These are phyloP conservation scores for Dryococelus australis DNA, from an alignment of 2,888 invertebrate species.

Conservation along the genomic window DNA sequence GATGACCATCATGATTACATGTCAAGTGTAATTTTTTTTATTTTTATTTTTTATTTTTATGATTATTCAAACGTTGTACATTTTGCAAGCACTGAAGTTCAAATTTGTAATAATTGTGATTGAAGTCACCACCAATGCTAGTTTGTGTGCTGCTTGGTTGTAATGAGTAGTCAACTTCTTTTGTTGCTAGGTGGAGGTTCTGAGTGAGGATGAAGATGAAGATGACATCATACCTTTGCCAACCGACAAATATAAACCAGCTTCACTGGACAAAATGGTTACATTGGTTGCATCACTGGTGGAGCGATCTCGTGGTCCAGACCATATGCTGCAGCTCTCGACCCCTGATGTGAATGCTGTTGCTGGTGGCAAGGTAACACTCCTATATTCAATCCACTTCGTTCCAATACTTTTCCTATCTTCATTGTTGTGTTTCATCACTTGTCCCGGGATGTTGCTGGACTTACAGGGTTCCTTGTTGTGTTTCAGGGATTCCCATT, in stretches of 20 bases:
- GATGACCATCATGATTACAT: no score
- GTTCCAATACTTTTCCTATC: neutral
- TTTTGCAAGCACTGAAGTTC: no score
- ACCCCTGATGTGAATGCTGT: conserved; percentile 83
- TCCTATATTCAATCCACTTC: neutral
- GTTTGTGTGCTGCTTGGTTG: no score
- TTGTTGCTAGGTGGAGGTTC: conserved; percentile 63
- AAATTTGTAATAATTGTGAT: no score
- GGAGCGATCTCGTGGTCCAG: conserved; percentile 84
- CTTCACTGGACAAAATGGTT: conserved; percentile 95
- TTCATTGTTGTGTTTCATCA: no score
- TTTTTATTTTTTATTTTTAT: no score
- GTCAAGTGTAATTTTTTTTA: no score
- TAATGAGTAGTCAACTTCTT: no score
- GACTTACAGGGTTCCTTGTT: neutral
- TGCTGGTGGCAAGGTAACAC: conserved; percentile 80
- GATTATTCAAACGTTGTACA: no score
- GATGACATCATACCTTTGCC: conserved; percentile 70
- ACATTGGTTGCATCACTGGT: conserved; percentile 87
- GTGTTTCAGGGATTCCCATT: conserved; percentile 84
- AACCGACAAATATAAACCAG: conserved; percentile 83
- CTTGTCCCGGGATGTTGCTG: no score
- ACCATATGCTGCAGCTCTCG: conserved; percentile 73
- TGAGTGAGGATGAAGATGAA: conserved; percentile 77
- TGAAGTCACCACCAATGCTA: no score